These are phyloP conservation scores for Eulimnadia texana DNA, from an alignment of 1,140 invertebrate genomes.

Conservation along the genomic window DNA sequence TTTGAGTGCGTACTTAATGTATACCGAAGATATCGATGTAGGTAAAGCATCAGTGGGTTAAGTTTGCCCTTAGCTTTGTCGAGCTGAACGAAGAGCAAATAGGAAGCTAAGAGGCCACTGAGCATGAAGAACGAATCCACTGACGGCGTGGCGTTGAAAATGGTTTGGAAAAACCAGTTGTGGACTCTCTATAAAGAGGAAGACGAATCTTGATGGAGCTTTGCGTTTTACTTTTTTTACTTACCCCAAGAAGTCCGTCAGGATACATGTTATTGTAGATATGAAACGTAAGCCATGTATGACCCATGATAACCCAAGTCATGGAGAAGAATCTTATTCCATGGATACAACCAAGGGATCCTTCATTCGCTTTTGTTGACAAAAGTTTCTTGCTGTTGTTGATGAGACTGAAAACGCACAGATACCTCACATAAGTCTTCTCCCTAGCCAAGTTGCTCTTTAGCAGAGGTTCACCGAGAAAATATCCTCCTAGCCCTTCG, in stretches of 20 bases:
- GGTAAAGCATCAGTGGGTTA: constrained; percentile 1
- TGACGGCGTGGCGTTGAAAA: constrained; percentile 71
- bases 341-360: constrained; percentile 47
- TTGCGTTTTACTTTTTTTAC: no score
- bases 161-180: constrained; percentile 57
- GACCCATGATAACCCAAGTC: constrained; percentile 83
- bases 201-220: not conserved
- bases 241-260: not conserved
- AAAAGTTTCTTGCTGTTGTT: constrained; percentile 28
- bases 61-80: constrained; percentile 4
- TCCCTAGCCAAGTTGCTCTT: not conserved
- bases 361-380: constrained; percentile 34
- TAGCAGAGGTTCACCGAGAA: not conserved
- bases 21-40: constrained; percentile 14
- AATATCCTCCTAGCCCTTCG: not conserved
- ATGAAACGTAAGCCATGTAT: constrained; percentile 39
- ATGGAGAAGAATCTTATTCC: constrained; percentile 70
- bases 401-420: constrained; percentile 28
- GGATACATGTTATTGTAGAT: not conserved
- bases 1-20: no score
- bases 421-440: constrained; percentile 23
- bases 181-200: not conserved
- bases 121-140: constrained; percentile 87
- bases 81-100: constrained; percentile 5
- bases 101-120: constrained; percentile 24